These are phyloP conservation scores for Pseudeuparius sepicola DNA, from an alignment of 2,888 invertebrate genomes.

Conservation along the genomic window DNA sequence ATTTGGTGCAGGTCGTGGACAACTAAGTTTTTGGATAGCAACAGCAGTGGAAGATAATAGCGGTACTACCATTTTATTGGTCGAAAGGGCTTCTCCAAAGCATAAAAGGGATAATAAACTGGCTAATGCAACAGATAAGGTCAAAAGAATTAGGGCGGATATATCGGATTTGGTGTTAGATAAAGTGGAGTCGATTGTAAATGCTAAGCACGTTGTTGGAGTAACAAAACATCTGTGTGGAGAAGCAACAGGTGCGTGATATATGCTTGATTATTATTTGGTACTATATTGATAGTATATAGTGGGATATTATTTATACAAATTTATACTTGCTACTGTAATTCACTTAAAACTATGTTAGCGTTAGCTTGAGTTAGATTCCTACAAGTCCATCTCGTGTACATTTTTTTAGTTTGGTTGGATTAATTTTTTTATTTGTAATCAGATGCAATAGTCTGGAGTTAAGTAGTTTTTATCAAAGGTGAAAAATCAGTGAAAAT, in stretches of 20 bases:
- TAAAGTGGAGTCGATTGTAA: constrained; percentile 41
- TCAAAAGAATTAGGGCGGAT: constrained; percentile 66
- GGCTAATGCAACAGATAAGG: constrained; percentile 38
- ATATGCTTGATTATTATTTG: too few relatives aligned
- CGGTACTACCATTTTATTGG: constrained; percentile 51
- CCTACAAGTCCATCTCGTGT: too few relatives aligned
- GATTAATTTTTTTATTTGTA: too few relatives aligned
- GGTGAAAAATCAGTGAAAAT: too few relatives aligned
- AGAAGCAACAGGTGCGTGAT: constrained; percentile 69
- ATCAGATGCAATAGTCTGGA: too few relatives aligned
- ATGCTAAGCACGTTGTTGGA: constrained; percentile 50
- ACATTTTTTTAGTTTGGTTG: too few relatives aligned
- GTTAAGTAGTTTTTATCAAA: too few relatives aligned
- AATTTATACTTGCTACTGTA: too few relatives aligned
- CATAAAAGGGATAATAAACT: constrained; percentile 41
- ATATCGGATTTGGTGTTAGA: constrained; percentile 66
- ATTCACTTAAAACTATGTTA: too few relatives aligned
- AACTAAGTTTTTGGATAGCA: constrained; percentile 68
- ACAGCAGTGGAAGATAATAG: constrained; percentile 43
- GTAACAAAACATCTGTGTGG: constrained; percentile 87
- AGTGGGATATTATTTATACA: too few relatives aligned
- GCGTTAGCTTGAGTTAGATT: too few relatives aligned
- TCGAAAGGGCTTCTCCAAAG: constrained; percentile 72
- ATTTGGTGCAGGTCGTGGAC: constrained; percentile 86
- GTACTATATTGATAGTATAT: too few relatives aligned